Evolutionary conservation across 2,888 invertebrate species (phyloP), one percentile per base, ranked within the genome.

Genomic region (Pseudoips prasinana): DNA sequence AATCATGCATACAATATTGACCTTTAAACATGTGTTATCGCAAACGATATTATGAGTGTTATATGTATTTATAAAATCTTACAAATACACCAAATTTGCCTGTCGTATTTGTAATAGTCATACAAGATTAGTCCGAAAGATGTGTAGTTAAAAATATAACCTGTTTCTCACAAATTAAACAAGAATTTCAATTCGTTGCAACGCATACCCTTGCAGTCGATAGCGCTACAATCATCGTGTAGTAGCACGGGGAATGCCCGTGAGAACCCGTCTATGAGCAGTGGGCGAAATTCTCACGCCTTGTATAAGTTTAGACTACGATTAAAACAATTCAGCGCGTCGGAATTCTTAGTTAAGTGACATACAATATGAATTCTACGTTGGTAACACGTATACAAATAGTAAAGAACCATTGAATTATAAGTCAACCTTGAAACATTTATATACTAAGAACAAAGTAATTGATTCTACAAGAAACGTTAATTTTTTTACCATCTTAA

Each of bases 271-370:
- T 33, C 50, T 47, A 38, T 35, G 33, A 29, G 20, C 34, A 47
- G 69, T 65, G 64, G 68, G 67, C 63, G 64, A 66, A 59, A 46
- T 72, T 85, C 83, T 64, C 85, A 83, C 76, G 78, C 61, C 52
- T 57, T 68, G 61, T 70, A 76, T 75, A 74, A 70, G 56, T 62
- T 62, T 49, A 48, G 47, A 57, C 44, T 56, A 63, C 60, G 64
- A 70, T 67, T 68, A 67, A 65, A 61, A 57, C 53, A 66, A 63
- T 60, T 53, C 53, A 46, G 54, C 39, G 63, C 58, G 61, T 65
- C 60, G 46, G 58, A 48, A 52, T 72, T 74, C 70, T 61, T 35
- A 46, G 66, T 56, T 67, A 23, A 31, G 25, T 33, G 25, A 30
- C 29, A 38, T 18, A 25, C 25, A 28, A 30, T 36, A 38, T 29